Conservation (phyloP, 2,797 vertebrate genomes). For the Lepilemur septentrionalis region DNA sequence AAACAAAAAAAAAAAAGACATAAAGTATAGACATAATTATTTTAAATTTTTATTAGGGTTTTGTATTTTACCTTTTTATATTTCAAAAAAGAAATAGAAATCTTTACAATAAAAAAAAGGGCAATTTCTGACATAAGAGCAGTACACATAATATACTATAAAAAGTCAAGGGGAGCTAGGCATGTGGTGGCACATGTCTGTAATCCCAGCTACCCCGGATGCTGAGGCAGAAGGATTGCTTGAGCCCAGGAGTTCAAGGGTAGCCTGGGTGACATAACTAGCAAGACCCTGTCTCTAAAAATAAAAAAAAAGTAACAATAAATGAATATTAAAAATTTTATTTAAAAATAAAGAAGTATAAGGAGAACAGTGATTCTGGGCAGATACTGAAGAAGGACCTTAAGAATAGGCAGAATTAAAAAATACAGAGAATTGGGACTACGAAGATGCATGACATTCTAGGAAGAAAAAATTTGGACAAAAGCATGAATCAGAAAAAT, state of each 20-base stretch:
- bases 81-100: background rate
- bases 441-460: background rate
- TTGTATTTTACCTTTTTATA: background rate
- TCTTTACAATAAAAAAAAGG: constrained; percentile 4
- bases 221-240: too few relatives aligned
- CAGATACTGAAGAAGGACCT: background rate
- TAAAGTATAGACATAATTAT: background rate
- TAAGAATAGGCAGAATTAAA: background rate
- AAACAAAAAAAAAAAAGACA: too few relatives aligned
- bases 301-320: too few relatives aligned
- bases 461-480: background rate
- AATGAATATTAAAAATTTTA: too few relatives aligned
- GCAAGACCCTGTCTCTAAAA: too few relatives aligned
- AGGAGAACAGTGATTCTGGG: background rate
- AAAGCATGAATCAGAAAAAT: background rate
- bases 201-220: too few relatives aligned
- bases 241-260: too few relatives aligned
- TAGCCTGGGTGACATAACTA: too few relatives aligned
- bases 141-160: background rate
- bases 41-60: background rate
- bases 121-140: background rate
- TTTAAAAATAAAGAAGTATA: too few relatives aligned
- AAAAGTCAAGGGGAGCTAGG: background rate
- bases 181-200: too few relatives aligned
- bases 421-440: background rate